Evolutionary conservation across 2,888 invertebrate species (phyloP), one percentile per base, ranked within the genome.

Genomic region (Rhagonycha lutea): DNA sequence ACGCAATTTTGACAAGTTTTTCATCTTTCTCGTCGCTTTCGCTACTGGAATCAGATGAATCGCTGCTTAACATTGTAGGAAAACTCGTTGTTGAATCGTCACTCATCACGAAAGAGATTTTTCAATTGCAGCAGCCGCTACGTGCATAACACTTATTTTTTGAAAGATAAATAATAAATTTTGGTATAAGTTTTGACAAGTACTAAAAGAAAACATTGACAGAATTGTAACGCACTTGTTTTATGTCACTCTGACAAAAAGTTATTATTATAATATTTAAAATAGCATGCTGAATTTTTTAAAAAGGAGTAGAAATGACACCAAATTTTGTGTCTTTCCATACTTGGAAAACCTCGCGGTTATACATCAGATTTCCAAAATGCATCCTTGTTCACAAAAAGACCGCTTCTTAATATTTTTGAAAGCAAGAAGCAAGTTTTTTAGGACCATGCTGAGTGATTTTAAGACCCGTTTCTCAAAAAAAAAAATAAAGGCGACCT

Each of bases 71-170:
- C n/a, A 77, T 70, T 69, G 80, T 69, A 65, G 82, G 80, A 70
- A 83, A 78, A 76, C 80, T 83, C 14, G 81, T 82, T 23, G 61
- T 79, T 18, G 83, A 84, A 72, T 79, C 80, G 78, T 81, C 80
- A 80, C 83, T 82, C 85, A 85, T 85, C 75, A 78, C 74, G 76
- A 73, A 70, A n/a, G 47, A n/a, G 47, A n/a, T 8, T 47, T 47
- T 47, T 7, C 47, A n/a, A 47, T 47, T 47, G 26, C 60, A 68
- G 60, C 62, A 73, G 47, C 28, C 74, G 69, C 65, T 60, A 68
- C 14, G 47, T 70, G 71, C 80, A 80, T 79, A 78, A 79, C 79
- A 79, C 68, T 69, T 78, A 78, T 77, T 74, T 23, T 69, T n/a
- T 2, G 47, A 47, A 47, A 47, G 63, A 63, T 63, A 72, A 60